Conservation (phyloP, 2,888 invertebrate genomes). For the Ophioninae sp. region DNA sequence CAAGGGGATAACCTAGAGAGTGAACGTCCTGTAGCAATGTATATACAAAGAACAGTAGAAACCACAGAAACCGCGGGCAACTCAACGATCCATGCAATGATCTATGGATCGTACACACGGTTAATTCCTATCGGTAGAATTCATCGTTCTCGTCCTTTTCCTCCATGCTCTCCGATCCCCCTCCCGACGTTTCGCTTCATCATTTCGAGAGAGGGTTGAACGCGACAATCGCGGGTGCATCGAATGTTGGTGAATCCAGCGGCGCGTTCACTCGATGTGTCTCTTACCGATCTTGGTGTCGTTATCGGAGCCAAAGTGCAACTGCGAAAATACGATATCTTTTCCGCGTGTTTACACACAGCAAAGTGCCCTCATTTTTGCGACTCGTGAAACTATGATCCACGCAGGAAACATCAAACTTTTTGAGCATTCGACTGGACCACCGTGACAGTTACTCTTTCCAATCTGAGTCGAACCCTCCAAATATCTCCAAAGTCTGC, state of each 20-base stretch:
- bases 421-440: too few species aligned
- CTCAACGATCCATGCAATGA: conserved; percentile 65
- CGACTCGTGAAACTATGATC: not conserved
- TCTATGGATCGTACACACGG: conserved; percentile 71
- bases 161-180: not conserved
- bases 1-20: not conserved
- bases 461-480: too few species aligned
- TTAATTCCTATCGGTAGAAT: conserved; percentile 72
- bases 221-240: conserved; percentile 17
- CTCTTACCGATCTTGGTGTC: conserved; percentile 22
- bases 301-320: conserved; percentile 18
- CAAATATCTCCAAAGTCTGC: not conserved
- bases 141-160: conserved; percentile 59
- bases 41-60: conserved; percentile 6
- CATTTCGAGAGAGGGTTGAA: conserved; percentile 11
- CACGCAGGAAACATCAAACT: too few species aligned
- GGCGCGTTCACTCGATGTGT: not conserved
- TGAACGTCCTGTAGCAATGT: not conserved
- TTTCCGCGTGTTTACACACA: too few species aligned
- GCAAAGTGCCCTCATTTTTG: not conserved
- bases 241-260: conserved; percentile 17
- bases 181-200: not conserved
- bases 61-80: conserved; percentile 48
- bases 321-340: too few species aligned
- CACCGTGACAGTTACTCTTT: too few species aligned